Evolutionary conservation across 2,797 vertebrate genomes (phyloP).

Genomic region (Aphelocoma californica): DNA sequence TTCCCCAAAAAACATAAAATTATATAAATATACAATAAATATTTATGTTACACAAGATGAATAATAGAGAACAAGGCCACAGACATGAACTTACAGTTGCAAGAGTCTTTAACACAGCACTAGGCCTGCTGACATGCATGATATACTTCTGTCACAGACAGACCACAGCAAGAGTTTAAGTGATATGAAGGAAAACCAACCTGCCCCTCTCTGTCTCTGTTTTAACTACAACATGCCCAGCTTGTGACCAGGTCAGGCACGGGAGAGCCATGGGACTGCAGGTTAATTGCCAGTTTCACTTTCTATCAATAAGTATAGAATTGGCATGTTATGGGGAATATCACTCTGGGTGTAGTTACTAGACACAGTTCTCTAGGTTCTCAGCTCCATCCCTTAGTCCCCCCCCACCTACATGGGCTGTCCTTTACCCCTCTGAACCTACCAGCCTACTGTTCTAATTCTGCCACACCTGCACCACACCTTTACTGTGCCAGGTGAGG

Average conservation of each 20-base stretch:
- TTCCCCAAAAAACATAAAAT: conserved; percentile 79
- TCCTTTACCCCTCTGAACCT: neutral
- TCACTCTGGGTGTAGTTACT: neutral
- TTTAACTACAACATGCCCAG: conserved; percentile 64
- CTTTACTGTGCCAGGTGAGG: neutral
- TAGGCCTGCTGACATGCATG: conserved; percentile 81
- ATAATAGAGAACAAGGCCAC: conserved; percentile 85
- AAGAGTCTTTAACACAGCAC: conserved; percentile 82
- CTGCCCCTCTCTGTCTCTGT: neutral
- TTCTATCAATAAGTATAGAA: accelerated
- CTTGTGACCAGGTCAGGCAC: conserved; percentile 28
- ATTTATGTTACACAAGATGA: conserved; percentile 84
- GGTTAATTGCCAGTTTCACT: neutral
- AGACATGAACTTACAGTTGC: conserved; percentile 83
- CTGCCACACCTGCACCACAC: neutral
- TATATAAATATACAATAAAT: conserved; percentile 90
- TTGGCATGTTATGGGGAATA: neutral
- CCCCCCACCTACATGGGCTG: accelerated
- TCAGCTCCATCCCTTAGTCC: neutral
- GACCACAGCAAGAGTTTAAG: conserved; percentile 78
- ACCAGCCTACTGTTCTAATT: neutral
- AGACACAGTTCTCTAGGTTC: neutral
- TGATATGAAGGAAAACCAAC: neutral
- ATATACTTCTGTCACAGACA: conserved; percentile 79
- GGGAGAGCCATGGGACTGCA: conserved; percentile 25